Conservation (phyloP, 2,888 invertebrate genomes). For the Rotaria socialis region DNA sequence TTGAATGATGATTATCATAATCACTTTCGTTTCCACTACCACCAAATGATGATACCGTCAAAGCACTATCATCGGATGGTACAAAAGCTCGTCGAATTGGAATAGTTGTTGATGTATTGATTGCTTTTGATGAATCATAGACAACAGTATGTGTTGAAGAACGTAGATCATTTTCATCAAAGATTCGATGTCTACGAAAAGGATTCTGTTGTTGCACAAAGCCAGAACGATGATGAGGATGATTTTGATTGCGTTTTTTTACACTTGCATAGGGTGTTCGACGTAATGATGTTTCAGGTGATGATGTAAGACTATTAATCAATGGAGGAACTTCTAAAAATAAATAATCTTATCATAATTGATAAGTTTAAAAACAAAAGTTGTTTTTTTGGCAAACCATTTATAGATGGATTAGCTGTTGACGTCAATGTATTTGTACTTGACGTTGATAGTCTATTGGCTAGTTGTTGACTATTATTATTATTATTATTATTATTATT, state of each 20-base stretch:
- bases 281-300: neutral
- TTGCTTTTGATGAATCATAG: neutral
- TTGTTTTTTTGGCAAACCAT: too few species aligned
- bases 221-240: neutral
- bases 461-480: neutral
- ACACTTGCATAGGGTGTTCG: conserved; percentile 18
- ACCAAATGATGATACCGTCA: neutral
- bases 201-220: neutral
- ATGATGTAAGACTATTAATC: neutral
- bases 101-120: neutral
- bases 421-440: neutral
- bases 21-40: conserved; percentile 32
- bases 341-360: too few species aligned
- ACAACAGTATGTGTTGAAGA: neutral
- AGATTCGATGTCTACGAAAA: neutral
- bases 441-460: neutral
- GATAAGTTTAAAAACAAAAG: too few species aligned
- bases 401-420: neutral
- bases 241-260: conserved; percentile 8
- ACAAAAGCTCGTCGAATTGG: neutral
- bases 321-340: neutral
- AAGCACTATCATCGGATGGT: neutral
- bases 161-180: conserved; percentile 11
- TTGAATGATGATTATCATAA: neutral
- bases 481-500: neutral